Percentiles rank a stretch among this genome's conserved stretches.
Conservation (phyloP, 2,888 invertebrate species). For the Ormia ochracea region DNA sequence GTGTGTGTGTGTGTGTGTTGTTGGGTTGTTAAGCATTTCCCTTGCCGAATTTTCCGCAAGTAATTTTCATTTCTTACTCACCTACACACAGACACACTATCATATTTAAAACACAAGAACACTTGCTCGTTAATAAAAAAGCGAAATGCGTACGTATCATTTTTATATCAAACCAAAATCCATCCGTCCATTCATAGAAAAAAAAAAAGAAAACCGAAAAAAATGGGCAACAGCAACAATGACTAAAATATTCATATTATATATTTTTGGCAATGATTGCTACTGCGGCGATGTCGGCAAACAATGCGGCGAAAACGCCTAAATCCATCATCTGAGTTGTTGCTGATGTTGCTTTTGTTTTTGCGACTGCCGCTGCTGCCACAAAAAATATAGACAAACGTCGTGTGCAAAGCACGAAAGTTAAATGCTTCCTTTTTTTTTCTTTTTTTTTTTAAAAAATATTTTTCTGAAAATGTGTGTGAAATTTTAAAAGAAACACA, state of each 20-base stretch:
- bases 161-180: slow-evolving; percentile 21
- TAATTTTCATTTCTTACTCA: slow-evolving; percentile 23
- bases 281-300: slow-evolving; percentile 65
- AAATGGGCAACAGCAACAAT: not conserved
- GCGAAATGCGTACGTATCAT: slow-evolving; percentile 52
- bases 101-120: not conserved
- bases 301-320: slow-evolving; percentile 53
- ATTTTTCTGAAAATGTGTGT: slow-evolving; percentile 58
- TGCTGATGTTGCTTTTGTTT: not conserved
- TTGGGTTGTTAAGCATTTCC: not conserved
- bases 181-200: slow-evolving; percentile 9
- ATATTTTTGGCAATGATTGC: slow-evolving; percentile 74
- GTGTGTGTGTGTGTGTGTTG: not conserved
- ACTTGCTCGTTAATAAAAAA: slow-evolving; percentile 2
- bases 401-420: slow-evolving; percentile 59
- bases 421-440: slow-evolving; percentile 15
- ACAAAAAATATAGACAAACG: slow-evolving; percentile 62
- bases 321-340: not conserved
- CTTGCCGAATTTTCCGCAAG: slow-evolving; percentile 59
- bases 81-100: slow-evolving; percentile 44
- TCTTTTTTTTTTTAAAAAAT: slow-evolving; percentile 16
- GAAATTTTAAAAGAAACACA: slow-evolving; percentile 49
- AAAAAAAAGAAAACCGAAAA: not conserved
- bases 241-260: slow-evolving; percentile 46
- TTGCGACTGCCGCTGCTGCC: slow-evolving; percentile 16